phyloP scores from a whole-genome alignment of 2,797 vertebrate species.

The Danio tinwini region DNA sequence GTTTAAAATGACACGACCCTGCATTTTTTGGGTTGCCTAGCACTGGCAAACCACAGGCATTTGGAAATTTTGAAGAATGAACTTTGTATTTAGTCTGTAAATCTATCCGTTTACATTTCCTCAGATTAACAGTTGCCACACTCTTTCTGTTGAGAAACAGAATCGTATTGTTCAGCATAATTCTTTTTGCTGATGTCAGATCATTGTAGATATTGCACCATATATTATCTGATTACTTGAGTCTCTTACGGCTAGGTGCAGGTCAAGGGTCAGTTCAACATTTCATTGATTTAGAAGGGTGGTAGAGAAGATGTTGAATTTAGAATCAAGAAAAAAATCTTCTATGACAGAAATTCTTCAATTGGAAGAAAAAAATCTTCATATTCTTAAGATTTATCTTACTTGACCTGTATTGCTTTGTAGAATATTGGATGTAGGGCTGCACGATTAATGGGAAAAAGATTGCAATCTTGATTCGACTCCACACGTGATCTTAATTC shows the following conservation, averaged over 20 bases:
- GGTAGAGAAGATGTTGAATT: neutral
- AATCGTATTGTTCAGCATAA: constrained; percentile 10
- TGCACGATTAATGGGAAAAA: too few species aligned
- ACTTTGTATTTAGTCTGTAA: constrained; percentile 47
- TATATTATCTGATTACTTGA: constrained; percentile 23
- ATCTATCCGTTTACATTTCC: constrained; percentile 10
- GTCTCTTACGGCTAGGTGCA: neutral
- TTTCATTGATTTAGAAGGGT: neutral
- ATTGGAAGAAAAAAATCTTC: neutral
- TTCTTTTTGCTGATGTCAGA: constrained; percentile 31
- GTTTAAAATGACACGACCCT: neutral
- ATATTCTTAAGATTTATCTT: neutral
- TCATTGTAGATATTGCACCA: constrained; percentile 15
- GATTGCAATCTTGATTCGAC: too few species aligned
- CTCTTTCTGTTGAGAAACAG: constrained; percentile 22
- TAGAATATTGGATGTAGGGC: too few species aligned
- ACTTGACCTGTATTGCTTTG: neutral
- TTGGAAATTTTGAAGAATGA: constrained; percentile 29
- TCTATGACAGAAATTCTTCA: neutral
- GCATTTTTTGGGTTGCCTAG: constrained; percentile 1
- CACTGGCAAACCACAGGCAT: neutral
- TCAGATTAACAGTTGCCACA: constrained; percentile 40
- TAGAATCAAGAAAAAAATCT: neutral
- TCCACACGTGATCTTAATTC: too few species aligned
- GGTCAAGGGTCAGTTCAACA: constrained; percentile 27